Percentiles rank a stretch among this genome's conserved stretches.
Evolutionary conservation across 2,888 invertebrate species (phyloP).

Genomic region (Drosophila yooni): DNA sequence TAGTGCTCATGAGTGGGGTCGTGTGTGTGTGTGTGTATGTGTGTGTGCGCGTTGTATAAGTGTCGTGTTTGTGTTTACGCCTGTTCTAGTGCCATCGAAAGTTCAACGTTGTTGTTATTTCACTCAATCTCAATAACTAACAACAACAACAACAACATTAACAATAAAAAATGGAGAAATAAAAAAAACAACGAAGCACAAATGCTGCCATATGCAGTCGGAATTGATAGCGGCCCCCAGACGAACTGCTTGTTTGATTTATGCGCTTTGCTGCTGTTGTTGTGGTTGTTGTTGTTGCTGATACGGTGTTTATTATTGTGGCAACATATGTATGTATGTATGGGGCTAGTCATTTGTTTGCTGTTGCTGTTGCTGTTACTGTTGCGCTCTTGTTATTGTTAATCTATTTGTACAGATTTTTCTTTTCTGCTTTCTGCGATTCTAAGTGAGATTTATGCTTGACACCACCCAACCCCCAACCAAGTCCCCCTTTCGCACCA

Average conservation of each 20-base stretch:
- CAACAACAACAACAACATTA: conserved; percentile 7
- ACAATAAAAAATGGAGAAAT: conserved; percentile 9
- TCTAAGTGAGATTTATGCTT: conserved; percentile 71
- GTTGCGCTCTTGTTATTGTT: conserved; percentile 69
- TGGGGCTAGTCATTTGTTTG: conserved; percentile 50
- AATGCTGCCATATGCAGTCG: conserved; percentile 71
- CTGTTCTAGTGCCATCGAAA: conserved; percentile 58
- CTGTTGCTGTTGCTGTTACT: conserved; percentile 22
- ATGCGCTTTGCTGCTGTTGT: conserved; percentile 48
- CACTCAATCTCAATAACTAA: conserved; percentile 62
- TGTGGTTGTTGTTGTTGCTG: conserved; percentile 46
- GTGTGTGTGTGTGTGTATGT: neutral
- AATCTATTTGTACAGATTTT: conserved; percentile 75
- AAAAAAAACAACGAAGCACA: conserved; percentile 21
- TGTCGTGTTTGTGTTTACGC: conserved; percentile 41
- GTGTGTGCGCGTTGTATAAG: conserved; percentile 5
- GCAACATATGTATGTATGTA: conserved; percentile 54
- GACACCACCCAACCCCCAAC: neutral
- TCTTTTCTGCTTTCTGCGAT: conserved; percentile 27
- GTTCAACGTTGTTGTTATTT: conserved; percentile 45
- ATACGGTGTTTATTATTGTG: conserved; percentile 70
- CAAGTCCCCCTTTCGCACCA: neutral
- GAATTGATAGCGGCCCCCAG: conserved; percentile 10
- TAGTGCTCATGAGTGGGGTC: neutral
- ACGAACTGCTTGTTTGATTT: conserved; percentile 58